A percentile compares a stretch with the other conserved stretches of the same genome.
Evolutionary conservation across 1,140 invertebrate species (phyloP).

Genomic region (Parapsyche elsis): DNA sequence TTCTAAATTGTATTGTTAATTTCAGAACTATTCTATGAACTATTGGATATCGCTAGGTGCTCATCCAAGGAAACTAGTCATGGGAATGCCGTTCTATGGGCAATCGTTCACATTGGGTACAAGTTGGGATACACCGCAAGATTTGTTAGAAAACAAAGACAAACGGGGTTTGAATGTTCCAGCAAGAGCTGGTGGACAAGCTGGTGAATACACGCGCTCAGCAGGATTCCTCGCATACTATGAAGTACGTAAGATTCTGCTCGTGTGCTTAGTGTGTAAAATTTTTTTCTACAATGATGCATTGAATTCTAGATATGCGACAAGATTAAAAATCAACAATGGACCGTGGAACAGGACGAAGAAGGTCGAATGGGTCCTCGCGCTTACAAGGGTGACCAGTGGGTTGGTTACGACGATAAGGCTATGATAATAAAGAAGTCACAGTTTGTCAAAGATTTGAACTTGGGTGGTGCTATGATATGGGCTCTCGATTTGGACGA

Average conservation of each 20-base stretch:
- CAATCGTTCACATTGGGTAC: conserved; percentile 80
- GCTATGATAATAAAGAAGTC: conserved; percentile 83
- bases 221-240: conserved; percentile 91
- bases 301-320: conserved; percentile 77
- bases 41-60: conserved; percentile 90
- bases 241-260: conserved; percentile 70
- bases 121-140: conserved; percentile 57
- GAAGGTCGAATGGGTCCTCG: conserved; percentile 84
- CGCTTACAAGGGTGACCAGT: conserved; percentile 86
- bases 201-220: conserved; percentile 84
- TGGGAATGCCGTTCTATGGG: conserved; percentile 93
- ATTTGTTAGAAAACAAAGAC: conserved; percentile 61
- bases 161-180: conserved; percentile 78
- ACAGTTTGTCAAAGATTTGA: conserved; percentile 78
- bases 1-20: not conserved
- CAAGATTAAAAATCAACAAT: conserved; percentile 78
- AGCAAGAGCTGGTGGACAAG: conserved; percentile 78
- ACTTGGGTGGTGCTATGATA: conserved; percentile 88
- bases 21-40: conserved; percentile 84
- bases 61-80: conserved; percentile 80
- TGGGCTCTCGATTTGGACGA: conserved; percentile 93
- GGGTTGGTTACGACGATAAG: conserved; percentile 89
- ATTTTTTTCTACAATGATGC: not conserved
- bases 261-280: not conserved
- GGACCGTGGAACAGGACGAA: conserved; percentile 83